These are phyloP conservation scores for Mesocricetus auratus DNA, from an alignment of 2,113 vertebrate species.

Conservation along the genomic window DNA sequence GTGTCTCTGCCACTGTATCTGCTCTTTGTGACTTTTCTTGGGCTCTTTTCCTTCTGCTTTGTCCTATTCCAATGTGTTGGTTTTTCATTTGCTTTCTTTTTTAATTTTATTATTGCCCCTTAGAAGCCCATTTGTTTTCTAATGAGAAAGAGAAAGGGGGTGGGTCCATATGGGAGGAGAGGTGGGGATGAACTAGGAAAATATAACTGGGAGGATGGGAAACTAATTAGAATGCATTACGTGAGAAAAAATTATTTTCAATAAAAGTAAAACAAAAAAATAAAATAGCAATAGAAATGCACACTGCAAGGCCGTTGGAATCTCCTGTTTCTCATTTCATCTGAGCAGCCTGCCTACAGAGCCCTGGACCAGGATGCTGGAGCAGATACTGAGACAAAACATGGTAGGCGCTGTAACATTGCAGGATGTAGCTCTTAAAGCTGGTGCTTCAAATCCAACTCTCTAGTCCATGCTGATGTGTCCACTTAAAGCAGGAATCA, in stretches of 20 bases:
- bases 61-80: background rate
- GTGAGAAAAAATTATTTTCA: background rate
- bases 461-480: background rate
- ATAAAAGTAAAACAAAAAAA: background rate
- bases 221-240: background rate
- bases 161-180: background rate
- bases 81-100: background rate
- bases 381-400: background rate
- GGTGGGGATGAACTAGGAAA: background rate
- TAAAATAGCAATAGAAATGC: background rate
- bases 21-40: background rate
- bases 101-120: background rate
- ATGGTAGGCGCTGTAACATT: fast-evolving
- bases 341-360: too few species aligned
- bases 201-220: background rate
- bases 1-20: background rate
- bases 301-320: background rate
- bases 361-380: background rate
- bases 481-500: background rate
- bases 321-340: background rate
- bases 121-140: background rate
- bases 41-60: background rate
- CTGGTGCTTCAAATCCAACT: too few species aligned
- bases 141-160: background rate
- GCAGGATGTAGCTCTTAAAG: background rate